Evolutionary conservation across 1,140 invertebrate species (phyloP), one percentile per base, ranked within the genome.

Genomic region (Andrena cerasifolii): DNA sequence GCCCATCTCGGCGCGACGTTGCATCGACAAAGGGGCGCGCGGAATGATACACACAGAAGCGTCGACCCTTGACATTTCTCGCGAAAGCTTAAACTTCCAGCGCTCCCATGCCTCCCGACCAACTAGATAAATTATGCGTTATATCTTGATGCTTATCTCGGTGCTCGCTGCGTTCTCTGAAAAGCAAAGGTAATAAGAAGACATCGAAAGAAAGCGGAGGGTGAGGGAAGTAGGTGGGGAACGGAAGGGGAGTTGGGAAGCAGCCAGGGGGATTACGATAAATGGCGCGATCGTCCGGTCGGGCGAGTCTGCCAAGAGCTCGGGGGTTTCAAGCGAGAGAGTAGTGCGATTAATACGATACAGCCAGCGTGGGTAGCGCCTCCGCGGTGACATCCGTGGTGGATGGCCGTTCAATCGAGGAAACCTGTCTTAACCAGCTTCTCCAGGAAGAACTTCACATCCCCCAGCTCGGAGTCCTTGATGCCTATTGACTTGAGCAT

Each of bases 361-460:
- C 67, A 71, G 67, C 56, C 66, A 77, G 53, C 6, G 56, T 65
- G 10, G 59, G 61, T 31, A 45, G 26, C 16, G 56, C 45, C 56
- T 40, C 31, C 12, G 40, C n/a, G 2, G 1, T 51, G 65, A 8
- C 24, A 24, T 71, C 47, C 33, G 36, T 12, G n/a, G 26, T 2
- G 47, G 24, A 33, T 40, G 4, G 5, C 14, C 24, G 40, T 89
- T 97, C 96, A 98, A 94, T 98, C 98, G 88, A 99, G 95, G 93
- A 99, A 99, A 79, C 98, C 98, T 76, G 98, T 99, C 92, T 98
- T 98, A 54, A 98, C 97, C 79, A 99, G 95, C 93, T 99, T 98
- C 93, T 99, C 98, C 76, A 99, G 94, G 94, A 99, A 99, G 94
- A 99, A 99, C 90, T 98, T 98, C 31, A 99, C 98, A 89, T 99